These are phyloP conservation scores for Pongo abelii DNA, from an alignment of 2,113 vertebrate species.

Conservation along the genomic window DNA sequence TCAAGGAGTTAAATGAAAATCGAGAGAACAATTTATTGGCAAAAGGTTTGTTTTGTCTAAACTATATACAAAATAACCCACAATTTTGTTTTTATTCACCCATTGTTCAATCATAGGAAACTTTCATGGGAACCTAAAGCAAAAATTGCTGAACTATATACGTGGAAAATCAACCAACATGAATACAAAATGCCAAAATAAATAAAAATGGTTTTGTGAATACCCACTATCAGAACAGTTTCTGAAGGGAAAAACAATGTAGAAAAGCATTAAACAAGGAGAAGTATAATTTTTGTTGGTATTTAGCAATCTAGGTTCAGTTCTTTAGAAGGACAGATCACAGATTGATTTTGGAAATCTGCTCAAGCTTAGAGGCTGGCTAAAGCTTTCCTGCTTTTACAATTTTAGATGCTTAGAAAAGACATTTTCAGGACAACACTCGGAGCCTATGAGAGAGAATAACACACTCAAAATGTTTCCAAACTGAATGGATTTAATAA, in stretches of 20 bases:
- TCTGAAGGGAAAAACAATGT: neutral
- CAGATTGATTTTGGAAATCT: neutral
- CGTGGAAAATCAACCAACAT: neutral
- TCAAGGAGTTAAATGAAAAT: conserved; percentile 15
- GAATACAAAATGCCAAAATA: neutral
- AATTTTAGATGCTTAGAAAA: neutral
- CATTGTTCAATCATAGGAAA: neutral
- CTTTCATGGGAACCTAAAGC: neutral
- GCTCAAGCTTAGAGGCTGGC: neutral
- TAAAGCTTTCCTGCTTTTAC: neutral
- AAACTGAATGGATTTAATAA: neutral
- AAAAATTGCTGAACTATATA: neutral
- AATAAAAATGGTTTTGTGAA: neutral
- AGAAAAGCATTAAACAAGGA: neutral
- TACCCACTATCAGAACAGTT: neutral
- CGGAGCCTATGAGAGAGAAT: neutral
- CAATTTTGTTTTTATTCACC: neutral
- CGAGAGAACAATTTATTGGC: neutral
- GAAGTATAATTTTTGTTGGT: neutral
- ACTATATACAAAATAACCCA: neutral
- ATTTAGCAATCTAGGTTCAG: neutral
- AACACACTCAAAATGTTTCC: neutral
- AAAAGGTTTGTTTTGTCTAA: conserved; percentile 36
- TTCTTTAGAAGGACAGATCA: neutral
- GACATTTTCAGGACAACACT: conserved; percentile 15